These are phyloP conservation scores for Chrysomallon squamiferum DNA, from an alignment of 1,140 invertebrate species.

Conservation along the genomic window DNA sequence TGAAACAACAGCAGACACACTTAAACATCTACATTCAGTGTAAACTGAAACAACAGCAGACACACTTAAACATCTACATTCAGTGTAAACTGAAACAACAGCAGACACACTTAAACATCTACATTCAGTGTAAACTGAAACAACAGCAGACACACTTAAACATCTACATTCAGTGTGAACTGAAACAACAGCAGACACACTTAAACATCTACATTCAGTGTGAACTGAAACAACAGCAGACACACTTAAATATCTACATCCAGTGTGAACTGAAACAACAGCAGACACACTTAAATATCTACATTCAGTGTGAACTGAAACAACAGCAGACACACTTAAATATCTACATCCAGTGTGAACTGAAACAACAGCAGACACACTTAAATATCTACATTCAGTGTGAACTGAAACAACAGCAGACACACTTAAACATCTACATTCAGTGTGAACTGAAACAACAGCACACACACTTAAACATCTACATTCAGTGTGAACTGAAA, in stretches of 20 bases:
- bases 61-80: background rate
- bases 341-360: too few species aligned
- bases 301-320: too few species aligned
- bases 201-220: background rate
- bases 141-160: background rate
- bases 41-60: too few species aligned
- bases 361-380: too few species aligned
- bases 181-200: background rate
- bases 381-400: background rate
- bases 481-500: background rate
- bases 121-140: background rate
- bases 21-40: too few species aligned
- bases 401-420: background rate
- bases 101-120: background rate
- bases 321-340: too few species aligned
- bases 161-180: background rate
- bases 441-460: background rate
- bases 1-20: too few species aligned
- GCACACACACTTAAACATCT: background rate
- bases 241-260: too few species aligned
- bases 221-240: background rate
- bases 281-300: too few species aligned
- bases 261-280: too few species aligned
- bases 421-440: background rate
- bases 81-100: conserved; percentile 1